Percentiles rank a stretch among this genome's conserved stretches.
phyloP scores from a whole-genome alignment of 1,140 invertebrate genomes.

The Pogonomyrmex barbatus region DNA sequence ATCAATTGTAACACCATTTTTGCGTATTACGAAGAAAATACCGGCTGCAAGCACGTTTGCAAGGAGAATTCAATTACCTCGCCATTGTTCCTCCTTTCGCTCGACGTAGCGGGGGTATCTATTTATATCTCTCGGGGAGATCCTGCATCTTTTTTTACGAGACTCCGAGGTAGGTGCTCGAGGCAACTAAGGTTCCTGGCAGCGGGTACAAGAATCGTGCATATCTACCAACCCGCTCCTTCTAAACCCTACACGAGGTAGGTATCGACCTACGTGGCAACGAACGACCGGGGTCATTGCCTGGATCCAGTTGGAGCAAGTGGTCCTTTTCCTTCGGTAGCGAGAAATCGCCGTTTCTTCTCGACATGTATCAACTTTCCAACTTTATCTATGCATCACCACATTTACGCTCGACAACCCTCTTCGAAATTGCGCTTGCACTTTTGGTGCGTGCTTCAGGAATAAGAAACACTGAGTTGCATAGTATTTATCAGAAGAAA shows the following conservation, averaged over 20 bases:
- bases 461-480: slow-evolving; percentile 11
- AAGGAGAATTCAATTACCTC: slow-evolving; percentile 31
- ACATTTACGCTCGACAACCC: slow-evolving; percentile 17
- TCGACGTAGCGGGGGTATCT: background rate
- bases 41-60: background rate
- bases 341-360: slow-evolving; percentile 69
- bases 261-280: slow-evolving; percentile 68
- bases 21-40: slow-evolving; percentile 29
- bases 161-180: slow-evolving; percentile 35
- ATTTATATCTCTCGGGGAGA: slow-evolving; percentile 51
- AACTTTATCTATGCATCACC: slow-evolving; percentile 46
- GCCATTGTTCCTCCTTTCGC: slow-evolving; percentile 45
- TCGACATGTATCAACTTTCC: slow-evolving; percentile 66
- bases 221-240: slow-evolving; percentile 57
- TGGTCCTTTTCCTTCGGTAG: slow-evolving; percentile 74
- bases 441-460: background rate
- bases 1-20: slow-evolving; percentile 1
- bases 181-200: slow-evolving; percentile 46
- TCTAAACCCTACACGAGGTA: slow-evolving; percentile 68
- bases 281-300: slow-evolving; percentile 76
- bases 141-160: slow-evolving; percentile 47
- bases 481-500: background rate
- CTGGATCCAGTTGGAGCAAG: slow-evolving; percentile 79
- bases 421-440: slow-evolving; percentile 12
- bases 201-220: slow-evolving; percentile 31